Evolutionary conservation across 2,113 vertebrate species (phyloP).

Genomic region (Oryzias celebensis): DNA sequence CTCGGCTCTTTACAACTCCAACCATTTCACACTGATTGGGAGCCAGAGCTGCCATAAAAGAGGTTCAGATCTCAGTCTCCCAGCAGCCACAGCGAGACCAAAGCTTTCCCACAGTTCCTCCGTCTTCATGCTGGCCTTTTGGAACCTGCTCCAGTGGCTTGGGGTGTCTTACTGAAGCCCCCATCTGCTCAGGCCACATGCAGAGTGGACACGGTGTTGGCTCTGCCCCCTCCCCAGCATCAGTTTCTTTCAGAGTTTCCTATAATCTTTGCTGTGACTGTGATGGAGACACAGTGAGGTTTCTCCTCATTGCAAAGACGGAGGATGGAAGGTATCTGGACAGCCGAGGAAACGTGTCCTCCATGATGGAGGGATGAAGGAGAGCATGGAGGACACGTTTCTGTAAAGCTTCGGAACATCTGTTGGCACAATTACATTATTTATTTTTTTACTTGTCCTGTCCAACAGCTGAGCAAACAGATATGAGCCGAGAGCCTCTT

Average conservation of each 20-base stretch:
- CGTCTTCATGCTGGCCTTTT: conserved; percentile 60
- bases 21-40: conserved; percentile 41
- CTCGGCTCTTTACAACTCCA: conserved; percentile 28
- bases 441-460: too few species aligned
- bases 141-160: conserved; percentile 62
- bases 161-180: conserved; percentile 54
- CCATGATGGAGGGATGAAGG: too few species aligned
- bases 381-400: too few species aligned
- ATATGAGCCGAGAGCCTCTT: too few species aligned
- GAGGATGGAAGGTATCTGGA: conserved; percentile 14
- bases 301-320: conserved; percentile 39
- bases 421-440: too few species aligned
- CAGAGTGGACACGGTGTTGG: conserved; percentile 48
- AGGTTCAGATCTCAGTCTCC: conserved; percentile 39
- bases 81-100: conserved; percentile 56
- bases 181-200: conserved; percentile 65
- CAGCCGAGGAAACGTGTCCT: conserved; percentile 24
- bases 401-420: too few species aligned
- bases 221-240: conserved; percentile 23
- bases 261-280: conserved; percentile 18
- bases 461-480: too few species aligned
- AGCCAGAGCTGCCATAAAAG: conserved; percentile 31
- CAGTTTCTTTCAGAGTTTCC: conserved; percentile 36
- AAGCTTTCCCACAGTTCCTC: conserved; percentile 51
- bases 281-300: neutral